Base-by-base conservation (phyloP, 2,888 invertebrate species). In the Drosophila lacicola region DNA sequence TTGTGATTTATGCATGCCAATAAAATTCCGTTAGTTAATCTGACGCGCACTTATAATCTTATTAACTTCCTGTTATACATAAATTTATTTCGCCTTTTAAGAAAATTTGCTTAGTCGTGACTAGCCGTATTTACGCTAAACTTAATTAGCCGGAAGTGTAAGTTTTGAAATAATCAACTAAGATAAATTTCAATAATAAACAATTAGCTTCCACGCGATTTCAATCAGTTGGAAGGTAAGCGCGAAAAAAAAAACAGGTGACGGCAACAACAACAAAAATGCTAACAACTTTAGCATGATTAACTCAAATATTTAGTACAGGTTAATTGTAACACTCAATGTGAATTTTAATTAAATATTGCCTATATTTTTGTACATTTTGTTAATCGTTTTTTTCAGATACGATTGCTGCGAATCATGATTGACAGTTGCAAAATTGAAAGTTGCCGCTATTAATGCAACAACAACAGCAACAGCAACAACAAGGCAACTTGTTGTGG, bases 141-240 rank as follows among this genome's bases (percentile, higher is more conserved):
- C 66, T 77, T 78, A 82, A 78, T 81, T 82, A 82, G 82, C 84
- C 82, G 82, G 82, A 82, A 83, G 72, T 81, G 66, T 69, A 65
- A 77, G 77, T 80, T 64, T 53, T 53, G 10, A 51, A 68, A 64
- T 50, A 36, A 47, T n/a, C 61, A 73, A 25, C 19, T 13, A 64
- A 68, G 64, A 66, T 50, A 11, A 46, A 47, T 57, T 56, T 49
- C 42, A 68, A 78, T 44, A 51, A 44, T 58, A 42, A 45, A 54
- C 54, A 72, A 77, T 68, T 53, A 58, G 44, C 44, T 76, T 77
- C 19, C 68, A 67, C 47, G 63, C 61, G 44, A 74, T 68, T 45
- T 44, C 25, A 25, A 29, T 57, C 21, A 50, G 41, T 29, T 41
- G 33, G 50, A 65, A 71, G 71, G 60, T 50, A 42, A 75, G 19